Evolutionary conservation across 2,888 invertebrate genomes (phyloP).

Genomic region (Alsophila aescularia): DNA sequence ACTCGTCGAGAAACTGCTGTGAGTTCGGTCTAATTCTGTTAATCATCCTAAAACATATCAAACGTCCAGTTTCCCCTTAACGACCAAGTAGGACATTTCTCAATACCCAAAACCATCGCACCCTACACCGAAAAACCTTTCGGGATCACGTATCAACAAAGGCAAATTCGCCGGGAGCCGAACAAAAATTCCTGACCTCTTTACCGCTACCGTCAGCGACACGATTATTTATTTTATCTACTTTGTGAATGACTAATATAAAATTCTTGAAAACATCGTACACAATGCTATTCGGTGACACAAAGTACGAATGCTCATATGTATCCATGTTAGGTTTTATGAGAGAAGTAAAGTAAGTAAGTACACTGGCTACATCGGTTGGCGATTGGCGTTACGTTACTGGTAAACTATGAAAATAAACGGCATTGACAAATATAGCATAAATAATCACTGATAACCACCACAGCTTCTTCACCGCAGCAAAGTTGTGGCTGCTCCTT

Average conservation of each 20-base stretch:
- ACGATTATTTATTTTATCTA: constrained; percentile 17
- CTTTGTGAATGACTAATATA: constrained; percentile 6
- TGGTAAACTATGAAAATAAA: too few species aligned
- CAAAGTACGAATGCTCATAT: neutral
- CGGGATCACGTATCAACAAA: constrained; percentile 11
- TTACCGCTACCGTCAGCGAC: constrained; percentile 2
- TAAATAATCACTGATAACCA: too few species aligned
- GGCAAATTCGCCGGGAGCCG: constrained; percentile 12
- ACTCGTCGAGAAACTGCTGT: too few species aligned
- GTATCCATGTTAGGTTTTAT: neutral
- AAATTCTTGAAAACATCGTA: neutral
- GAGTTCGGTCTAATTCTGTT: too few species aligned
- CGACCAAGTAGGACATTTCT: neutral
- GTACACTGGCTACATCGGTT: too few species aligned
- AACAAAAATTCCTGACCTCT: constrained; percentile 9
- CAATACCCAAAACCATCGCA: neutral
- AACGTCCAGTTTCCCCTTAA: too few species aligned
- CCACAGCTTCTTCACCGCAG: too few species aligned
- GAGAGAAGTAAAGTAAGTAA: neutral
- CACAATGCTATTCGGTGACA: neutral
- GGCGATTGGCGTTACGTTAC: too few species aligned
- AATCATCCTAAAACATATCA: too few species aligned
- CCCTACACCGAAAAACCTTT: neutral
- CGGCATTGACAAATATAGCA: too few species aligned
- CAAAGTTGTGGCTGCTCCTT: too few species aligned